phyloP scores from a whole-genome alignment of 2,797 vertebrate genomes.

The Pampus argenteus region DNA sequence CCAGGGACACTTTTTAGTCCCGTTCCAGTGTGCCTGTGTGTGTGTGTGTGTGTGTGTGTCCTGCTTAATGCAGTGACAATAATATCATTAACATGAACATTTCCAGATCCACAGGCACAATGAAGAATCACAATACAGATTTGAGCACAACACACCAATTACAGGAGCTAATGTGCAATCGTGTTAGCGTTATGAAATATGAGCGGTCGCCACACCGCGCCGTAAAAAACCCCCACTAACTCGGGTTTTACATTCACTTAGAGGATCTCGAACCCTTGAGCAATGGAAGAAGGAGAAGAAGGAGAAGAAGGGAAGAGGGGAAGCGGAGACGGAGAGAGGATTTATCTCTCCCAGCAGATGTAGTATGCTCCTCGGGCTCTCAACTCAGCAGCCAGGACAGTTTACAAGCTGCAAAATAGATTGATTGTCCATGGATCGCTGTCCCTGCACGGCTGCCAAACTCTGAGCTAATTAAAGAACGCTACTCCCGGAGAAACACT shows the following conservation, averaged over 20 bases:
- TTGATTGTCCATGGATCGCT: conserved; percentile 76
- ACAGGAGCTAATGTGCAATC: conserved; percentile 53
- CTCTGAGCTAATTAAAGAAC: conserved; percentile 79
- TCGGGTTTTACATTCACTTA: conserved; percentile 26
- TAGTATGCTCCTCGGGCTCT: conserved; percentile 54
- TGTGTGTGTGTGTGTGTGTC: conserved; percentile 33
- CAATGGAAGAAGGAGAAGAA: conserved; percentile 36
- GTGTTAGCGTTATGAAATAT: conserved; percentile 45
- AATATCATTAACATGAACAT: conserved; percentile 38
- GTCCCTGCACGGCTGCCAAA: conserved; percentile 68
- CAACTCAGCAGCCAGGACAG: conserved; percentile 72
- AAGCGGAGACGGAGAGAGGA: conserved; percentile 37
- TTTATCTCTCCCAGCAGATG: conserved; percentile 75
- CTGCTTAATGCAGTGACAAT: conserved; percentile 21
- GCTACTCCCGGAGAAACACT: conserved; percentile 59
- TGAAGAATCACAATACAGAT: conserved; percentile 47
- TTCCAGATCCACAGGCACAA: conserved; percentile 36
- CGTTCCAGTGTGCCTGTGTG: conserved; percentile 7
- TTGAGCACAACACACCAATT: conserved; percentile 51
- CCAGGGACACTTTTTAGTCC: too few relatives aligned
- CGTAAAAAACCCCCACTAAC: conserved; percentile 14
- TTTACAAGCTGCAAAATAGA: conserved; percentile 79
- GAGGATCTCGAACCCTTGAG: conserved; percentile 24
- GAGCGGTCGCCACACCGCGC: conserved; percentile 8
- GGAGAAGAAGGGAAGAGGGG: conserved; percentile 10